Evolutionary conservation across 2,888 invertebrate genomes (phyloP).

Genomic region (Ceratothoa steindachneri): DNA sequence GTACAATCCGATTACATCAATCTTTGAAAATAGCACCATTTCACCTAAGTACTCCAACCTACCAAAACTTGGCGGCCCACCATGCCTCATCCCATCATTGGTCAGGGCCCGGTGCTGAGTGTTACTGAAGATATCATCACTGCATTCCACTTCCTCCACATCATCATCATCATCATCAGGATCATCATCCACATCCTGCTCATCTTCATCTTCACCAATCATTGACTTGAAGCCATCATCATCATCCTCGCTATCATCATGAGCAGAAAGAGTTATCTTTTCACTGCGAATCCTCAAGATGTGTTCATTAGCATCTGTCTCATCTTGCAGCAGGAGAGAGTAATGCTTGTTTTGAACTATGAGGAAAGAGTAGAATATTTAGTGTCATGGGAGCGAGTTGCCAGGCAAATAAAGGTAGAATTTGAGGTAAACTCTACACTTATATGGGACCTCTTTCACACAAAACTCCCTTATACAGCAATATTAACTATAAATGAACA

Average conservation of each 20-base stretch:
- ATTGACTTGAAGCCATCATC: slow-evolving; percentile 10
- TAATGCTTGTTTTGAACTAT: slow-evolving; percentile 37
- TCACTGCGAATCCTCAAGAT: background rate
- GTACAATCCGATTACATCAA: no score
- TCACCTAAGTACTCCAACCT: background rate
- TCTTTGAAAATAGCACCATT: background rate
- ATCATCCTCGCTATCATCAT: slow-evolving; percentile 32
- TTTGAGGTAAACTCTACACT: no score
- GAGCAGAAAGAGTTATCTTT: slow-evolving; percentile 28
- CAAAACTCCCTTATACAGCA: no score
- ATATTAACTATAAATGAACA: no score
- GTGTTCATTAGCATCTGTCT: slow-evolving; percentile 31
- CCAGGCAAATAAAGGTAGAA: no score
- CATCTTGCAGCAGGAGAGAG: slow-evolving; percentile 41
- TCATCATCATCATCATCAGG: slow-evolving; percentile 32
- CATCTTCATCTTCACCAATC: slow-evolving; percentile 7
- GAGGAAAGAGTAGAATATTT: background rate
- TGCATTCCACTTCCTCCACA: slow-evolving; percentile 26
- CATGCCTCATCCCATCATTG: slow-evolving; percentile 27
- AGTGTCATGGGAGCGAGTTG: no score
- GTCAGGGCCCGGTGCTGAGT: slow-evolving; percentile 33
- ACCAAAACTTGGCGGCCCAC: slow-evolving; percentile 34
- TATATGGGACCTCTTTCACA: no score
- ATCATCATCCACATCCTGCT: slow-evolving; percentile 17
- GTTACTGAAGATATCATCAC: slow-evolving; percentile 41